A percentile compares a stretch with the other conserved stretches of the same genome.
Conservation (phyloP, 2,888 invertebrate species). For the Leptopterna dolabrata region DNA sequence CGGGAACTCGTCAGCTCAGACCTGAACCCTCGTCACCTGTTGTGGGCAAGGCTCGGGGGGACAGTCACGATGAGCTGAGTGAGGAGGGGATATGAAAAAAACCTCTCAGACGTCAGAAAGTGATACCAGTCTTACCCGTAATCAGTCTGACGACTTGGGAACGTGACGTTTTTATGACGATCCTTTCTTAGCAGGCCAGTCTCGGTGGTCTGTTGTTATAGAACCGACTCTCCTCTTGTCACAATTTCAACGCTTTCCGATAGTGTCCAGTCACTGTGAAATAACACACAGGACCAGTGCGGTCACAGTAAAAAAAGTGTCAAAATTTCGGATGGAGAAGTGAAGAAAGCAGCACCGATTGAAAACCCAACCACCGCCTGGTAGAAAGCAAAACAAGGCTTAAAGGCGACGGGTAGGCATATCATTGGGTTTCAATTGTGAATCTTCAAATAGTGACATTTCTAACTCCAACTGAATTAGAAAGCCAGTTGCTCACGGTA, state of each 20-base stretch:
- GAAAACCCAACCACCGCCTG: background rate
- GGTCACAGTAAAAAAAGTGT: background rate
- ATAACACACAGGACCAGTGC: background rate
- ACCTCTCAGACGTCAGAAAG: slow-evolving; percentile 33
- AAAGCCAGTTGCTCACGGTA: background rate
- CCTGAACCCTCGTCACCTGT: slow-evolving; percentile 45
- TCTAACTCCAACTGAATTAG: background rate
- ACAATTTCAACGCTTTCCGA: slow-evolving; percentile 1
- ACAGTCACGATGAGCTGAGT: background rate
- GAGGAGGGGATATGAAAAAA: background rate
- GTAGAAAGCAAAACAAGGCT: background rate
- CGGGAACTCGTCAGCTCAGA: slow-evolving; percentile 25
- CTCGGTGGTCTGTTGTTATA: slow-evolving; percentile 38
- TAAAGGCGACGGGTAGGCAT: background rate
- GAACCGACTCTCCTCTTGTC: background rate
- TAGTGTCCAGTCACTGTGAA: slow-evolving; percentile 15
- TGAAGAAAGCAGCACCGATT: background rate
- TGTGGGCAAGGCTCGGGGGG: background rate
- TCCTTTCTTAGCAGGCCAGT: slow-evolving; percentile 30
- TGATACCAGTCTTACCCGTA: slow-evolving; percentile 48
- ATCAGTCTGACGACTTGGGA: slow-evolving; percentile 32
- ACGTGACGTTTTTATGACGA: slow-evolving; percentile 41
- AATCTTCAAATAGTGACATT: background rate
- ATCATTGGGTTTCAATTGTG: background rate
- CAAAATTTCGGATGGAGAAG: background rate